Base-by-base conservation (phyloP, 2,797 vertebrate genomes). In the Hippocampus kuda region DNA sequence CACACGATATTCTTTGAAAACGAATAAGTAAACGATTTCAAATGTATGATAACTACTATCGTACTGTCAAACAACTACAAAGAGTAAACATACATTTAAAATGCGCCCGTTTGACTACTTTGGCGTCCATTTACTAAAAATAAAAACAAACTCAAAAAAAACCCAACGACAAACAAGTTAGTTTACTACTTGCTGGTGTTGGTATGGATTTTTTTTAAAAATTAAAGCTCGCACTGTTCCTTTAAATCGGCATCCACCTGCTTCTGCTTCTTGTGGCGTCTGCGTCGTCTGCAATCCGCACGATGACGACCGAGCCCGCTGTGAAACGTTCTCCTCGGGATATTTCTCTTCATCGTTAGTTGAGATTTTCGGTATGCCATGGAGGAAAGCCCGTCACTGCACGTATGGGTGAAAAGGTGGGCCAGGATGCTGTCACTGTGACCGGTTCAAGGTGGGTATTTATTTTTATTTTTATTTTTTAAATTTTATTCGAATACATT, bases 221-320 rank as follows among this genome's bases (percentile, higher is more conserved):
- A 49, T 16, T 6, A 2, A 13, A 4, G 13, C 5, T 42, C 13
- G 67, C 75, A 69, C 76, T 84, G 81, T 78, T 77, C 77, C 86
- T 89, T 88, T 88, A 90, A 88, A 66, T 65, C 68, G 49, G 75
- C 8, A 71, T 81, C 78, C 83, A 79, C 70, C 77, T 80, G 83
- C 80, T 83, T 30, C 77, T 80, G 83, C 80, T 83, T 30, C 68
- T 22, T 66, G 51, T 82, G 68, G 77, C 83, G 85, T 85, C 84
- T n/a, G 78, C 80, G 77, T 72, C 82, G 26, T 68, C 80, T 59
- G 70, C 81, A 69, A 78, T 73, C 75, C 65, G 83, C 72, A 73
- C 75, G 75, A 78, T 79, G 83, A 79, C 68, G 79, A 84, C 85
- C 78, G 72, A 88, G 82, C 46, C 71, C 41, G 53, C 75, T 49